Evolutionary conservation across 1,140 invertebrate genomes (phyloP).

Genomic region (Procambarus virginalis): DNA sequence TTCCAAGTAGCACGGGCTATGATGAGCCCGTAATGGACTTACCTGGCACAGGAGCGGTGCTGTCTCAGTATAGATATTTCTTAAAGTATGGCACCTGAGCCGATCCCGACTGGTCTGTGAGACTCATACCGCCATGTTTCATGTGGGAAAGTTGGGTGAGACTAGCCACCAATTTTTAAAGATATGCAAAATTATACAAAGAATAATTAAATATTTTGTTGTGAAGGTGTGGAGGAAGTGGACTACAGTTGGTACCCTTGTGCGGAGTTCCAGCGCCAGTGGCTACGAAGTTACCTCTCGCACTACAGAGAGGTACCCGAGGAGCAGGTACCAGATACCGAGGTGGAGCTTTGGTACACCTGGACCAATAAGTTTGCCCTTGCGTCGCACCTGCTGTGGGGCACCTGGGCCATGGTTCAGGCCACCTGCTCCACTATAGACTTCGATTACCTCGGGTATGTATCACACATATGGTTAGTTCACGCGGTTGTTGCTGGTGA

Average conservation of each 20-base stretch:
- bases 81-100: too few species aligned
- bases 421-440: constrained; percentile 91
- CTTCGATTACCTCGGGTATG: constrained; percentile 94
- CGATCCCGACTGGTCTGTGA: too few species aligned
- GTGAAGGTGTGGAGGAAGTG: constrained; percentile 81
- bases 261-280: constrained; percentile 85
- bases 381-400: constrained; percentile 92
- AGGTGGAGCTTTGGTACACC: constrained; percentile 83
- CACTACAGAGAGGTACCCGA: constrained; percentile 76
- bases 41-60: too few species aligned
- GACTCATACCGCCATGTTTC: too few species aligned
- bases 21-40: too few species aligned
- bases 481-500: too few species aligned
- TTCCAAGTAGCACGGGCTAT: too few species aligned
- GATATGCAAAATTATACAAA: too few species aligned
- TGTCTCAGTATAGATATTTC: too few species aligned
- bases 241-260: constrained; percentile 87
- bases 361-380: constrained; percentile 88
- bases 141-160: too few species aligned
- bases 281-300: constrained; percentile 85
- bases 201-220: too few species aligned
- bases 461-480: constrained; percentile 60
- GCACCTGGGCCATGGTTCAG: constrained; percentile 93
- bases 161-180: too few species aligned
- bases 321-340: constrained; percentile 74